A percentile compares a stretch with the other conserved stretches of the same genome.
Evolutionary conservation across 1,140 invertebrate genomes (phyloP).

Genomic region (Anoplophora glabripennis): DNA sequence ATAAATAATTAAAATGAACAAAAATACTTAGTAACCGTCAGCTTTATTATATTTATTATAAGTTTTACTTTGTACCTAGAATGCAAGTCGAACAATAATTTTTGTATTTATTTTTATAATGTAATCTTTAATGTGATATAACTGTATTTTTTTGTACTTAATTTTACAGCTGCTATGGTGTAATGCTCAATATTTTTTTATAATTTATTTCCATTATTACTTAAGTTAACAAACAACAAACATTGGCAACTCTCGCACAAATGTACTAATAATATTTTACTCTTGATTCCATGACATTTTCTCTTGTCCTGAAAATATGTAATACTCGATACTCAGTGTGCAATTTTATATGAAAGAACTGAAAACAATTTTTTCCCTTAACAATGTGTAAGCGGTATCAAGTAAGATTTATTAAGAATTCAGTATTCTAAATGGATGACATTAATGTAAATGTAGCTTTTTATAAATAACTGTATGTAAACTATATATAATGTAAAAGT

Average conservation of each 20-base stretch:
- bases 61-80: too few relatives aligned
- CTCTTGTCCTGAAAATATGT: neutral
- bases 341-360: slow-evolving; percentile 6
- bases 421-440: slow-evolving; percentile 23
- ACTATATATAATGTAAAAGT: slow-evolving; percentile 9
- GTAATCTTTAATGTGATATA: neutral
- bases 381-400: too few relatives aligned
- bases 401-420: slow-evolving; percentile 7
- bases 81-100: too few relatives aligned
- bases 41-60: too few relatives aligned
- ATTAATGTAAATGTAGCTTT: slow-evolving; percentile 28
- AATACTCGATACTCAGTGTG: slow-evolving; percentile 18
- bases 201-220: slow-evolving; percentile 11
- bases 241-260: neutral
- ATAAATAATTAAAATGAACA: too few relatives aligned
- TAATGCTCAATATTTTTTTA: neutral
- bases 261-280: slow-evolving; percentile 9
- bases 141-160: slow-evolving; percentile 11
- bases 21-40: too few relatives aligned
- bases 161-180: neutral
- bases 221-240: slow-evolving; percentile 1
- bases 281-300: neutral
- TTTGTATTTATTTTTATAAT: too few relatives aligned
- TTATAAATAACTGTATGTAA: slow-evolving; percentile 29
- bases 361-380: too few relatives aligned